Evolutionary conservation across 2,797 vertebrate species (phyloP).

Genomic region (Halcyon smyrnensis): DNA sequence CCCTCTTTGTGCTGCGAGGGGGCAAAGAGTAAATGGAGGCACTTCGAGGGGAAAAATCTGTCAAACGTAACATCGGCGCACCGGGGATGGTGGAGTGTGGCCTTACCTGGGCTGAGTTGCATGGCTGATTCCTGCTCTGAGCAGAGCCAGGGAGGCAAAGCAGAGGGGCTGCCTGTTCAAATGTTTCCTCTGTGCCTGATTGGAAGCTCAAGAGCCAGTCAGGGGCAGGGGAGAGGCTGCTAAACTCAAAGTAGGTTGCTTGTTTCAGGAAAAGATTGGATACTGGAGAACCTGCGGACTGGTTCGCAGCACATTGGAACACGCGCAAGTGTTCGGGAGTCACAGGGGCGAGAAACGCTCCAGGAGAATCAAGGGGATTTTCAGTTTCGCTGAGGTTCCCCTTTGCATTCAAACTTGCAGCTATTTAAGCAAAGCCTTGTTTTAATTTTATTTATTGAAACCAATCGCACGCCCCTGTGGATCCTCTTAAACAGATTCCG

Average conservation of each 20-base stretch:
- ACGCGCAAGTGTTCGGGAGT: neutral
- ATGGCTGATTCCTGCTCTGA: conserved; percentile 58
- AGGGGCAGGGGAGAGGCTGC: conserved; percentile 64
- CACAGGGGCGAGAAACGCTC: neutral
- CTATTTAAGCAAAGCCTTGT: neutral
- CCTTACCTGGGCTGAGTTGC: conserved; percentile 73
- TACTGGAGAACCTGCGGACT: conserved; percentile 27
- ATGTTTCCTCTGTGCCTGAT: conserved; percentile 70
- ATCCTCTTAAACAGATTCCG: neutral
- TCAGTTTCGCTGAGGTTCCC: neutral
- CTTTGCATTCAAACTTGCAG: conserved; percentile 2
- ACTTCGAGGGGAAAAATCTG: neutral
- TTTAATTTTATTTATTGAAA: conserved; percentile 30
- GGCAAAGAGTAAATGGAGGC: neutral
- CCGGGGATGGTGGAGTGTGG: neutral
- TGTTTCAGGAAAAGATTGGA: conserved; percentile 51
- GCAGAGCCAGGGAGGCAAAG: conserved; percentile 36
- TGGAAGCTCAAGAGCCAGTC: conserved; percentile 65
- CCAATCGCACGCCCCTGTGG: neutral
- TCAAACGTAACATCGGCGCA: neutral
- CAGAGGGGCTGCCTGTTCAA: conserved; percentile 47
- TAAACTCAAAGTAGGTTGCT: conserved; percentile 44
- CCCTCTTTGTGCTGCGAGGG: neutral
- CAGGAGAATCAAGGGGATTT: neutral
- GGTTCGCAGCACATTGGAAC: accelerated